Evolutionary conservation across 2,888 invertebrate genomes (phyloP), one percentile per base, ranked within the genome.

Genomic region (Hymenopus coronatus): DNA sequence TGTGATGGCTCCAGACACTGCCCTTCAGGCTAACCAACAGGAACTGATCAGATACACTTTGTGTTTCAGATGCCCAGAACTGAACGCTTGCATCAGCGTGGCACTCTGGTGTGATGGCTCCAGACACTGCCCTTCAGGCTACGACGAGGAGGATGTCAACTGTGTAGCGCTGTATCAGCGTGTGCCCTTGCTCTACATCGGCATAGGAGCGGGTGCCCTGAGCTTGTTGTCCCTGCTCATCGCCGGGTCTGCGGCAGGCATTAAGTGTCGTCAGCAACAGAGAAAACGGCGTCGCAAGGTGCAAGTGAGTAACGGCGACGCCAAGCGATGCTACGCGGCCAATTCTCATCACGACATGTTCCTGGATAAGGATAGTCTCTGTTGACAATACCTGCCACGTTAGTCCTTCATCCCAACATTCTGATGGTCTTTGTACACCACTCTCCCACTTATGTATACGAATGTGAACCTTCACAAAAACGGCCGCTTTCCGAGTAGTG

Each of bases 51-150:
- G 1, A 33, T 33, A 30, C 30, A 4, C 30, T 30, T 46, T 3
- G 20, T 70, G 54, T 70, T 70, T 70, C 93, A 97, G 97, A 92
- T 97, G 97, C 92, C 97, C 97, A 0, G 97, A 97, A 92, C 93
- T 97, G 88, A 96, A 97, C 90, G 97, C 97, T 0, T 97, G 97
- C 92, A 97, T 97, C 91, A 96, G 96, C 90, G 94, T 96, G 1
- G 95, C 96, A 2, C 92, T 97, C 6, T 97, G 97, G 97, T 97
- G 97, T 92, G 97, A 97, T 92, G 97, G 97, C 0, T 94, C 96
- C 84, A 94, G 95, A 1, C 97, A 97, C 92, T 97, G 97, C 92
- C 97, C 97, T 20, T 96, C 97, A 7, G 97, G 97, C 2, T 97
- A 95, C 93, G 97, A 97, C 92, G 97, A 97, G 93, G 96, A 96